phyloP scores from a whole-genome alignment of 37 sponge, comb jelly and placozoan species.

The Spongilla lacustris region DNA sequence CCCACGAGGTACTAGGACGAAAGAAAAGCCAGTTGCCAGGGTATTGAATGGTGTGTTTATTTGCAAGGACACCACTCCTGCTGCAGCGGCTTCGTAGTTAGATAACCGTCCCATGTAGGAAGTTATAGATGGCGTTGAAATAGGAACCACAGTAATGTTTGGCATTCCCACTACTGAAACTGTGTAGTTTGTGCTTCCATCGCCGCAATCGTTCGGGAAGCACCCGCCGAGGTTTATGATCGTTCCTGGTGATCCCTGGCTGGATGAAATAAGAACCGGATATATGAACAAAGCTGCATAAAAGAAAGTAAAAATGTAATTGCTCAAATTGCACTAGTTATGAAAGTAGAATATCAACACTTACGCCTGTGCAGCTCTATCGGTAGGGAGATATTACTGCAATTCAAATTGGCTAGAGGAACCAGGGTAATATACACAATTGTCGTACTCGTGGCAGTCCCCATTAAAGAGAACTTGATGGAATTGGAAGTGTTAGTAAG shows the following conservation, averaged over 20 bases:
- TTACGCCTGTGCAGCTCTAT: background rate
- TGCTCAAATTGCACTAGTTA: no score
- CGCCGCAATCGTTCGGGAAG: conserved; percentile 59
- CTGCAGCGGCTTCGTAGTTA: background rate
- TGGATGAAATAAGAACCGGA: no score
- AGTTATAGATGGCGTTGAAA: background rate
- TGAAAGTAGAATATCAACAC: background rate
- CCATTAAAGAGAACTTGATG: background rate
- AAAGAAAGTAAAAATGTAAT: no score
- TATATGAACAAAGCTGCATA: no score
- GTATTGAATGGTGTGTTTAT: conserved; percentile 53
- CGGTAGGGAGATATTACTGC: background rate
- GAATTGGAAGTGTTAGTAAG: background rate
- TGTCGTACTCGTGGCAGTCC: background rate
- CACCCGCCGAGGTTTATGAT: conserved; percentile 18
- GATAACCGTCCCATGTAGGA: conserved; percentile 24
- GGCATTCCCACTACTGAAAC: conserved; percentile 34
- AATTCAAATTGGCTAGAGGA: background rate
- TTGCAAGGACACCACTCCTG: background rate
- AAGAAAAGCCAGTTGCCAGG: conserved; percentile 17
- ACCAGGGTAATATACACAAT: background rate
- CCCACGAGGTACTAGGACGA: background rate
- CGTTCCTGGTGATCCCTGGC: conserved; percentile 36
- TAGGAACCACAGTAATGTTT: background rate
- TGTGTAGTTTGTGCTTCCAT: conserved; percentile 51